Conservation (phyloP, 2,113 vertebrate genomes). For the Mustela nigripes region DNA sequence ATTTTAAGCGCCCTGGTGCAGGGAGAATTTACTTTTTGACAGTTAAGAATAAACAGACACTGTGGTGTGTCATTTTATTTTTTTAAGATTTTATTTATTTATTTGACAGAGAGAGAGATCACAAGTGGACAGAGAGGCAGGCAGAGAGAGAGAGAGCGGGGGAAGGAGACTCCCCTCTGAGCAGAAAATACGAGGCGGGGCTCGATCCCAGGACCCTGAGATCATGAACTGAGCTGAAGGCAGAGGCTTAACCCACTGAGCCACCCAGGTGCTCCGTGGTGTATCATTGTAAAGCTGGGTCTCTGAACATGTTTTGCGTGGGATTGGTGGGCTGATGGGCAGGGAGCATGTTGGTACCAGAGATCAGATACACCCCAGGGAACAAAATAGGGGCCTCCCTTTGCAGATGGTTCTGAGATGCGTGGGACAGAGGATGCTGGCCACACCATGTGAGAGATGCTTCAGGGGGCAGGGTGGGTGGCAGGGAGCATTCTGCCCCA, state of each 20-base stretch:
- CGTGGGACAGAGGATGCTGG: neutral
- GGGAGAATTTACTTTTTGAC: neutral
- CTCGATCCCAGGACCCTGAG: too few species aligned
- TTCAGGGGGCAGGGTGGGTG: neutral
- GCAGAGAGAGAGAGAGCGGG: too few species aligned
- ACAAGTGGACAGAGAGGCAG: too few species aligned
- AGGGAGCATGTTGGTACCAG: too few species aligned
- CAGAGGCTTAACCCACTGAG: too few species aligned
- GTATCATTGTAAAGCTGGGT: neutral
- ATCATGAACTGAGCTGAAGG: too few species aligned
- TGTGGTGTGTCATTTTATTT: neutral
- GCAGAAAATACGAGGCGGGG: too few species aligned
- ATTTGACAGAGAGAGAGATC: too few species aligned
- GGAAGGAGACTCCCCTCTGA: too few species aligned
- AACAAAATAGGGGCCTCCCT: neutral
- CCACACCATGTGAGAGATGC: neutral
- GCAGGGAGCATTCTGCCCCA: neutral
- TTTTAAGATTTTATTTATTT: too few species aligned
- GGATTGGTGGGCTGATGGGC: too few species aligned
- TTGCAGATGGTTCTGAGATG: neutral
- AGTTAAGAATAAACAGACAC: neutral
- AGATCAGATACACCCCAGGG: neutral
- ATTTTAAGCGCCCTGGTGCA: neutral
- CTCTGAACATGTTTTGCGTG: neutral
- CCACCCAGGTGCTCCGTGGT: too few species aligned